Evolutionary conservation across 2,113 vertebrate genomes (phyloP).

Genomic region (Lipophrys pholis): DNA sequence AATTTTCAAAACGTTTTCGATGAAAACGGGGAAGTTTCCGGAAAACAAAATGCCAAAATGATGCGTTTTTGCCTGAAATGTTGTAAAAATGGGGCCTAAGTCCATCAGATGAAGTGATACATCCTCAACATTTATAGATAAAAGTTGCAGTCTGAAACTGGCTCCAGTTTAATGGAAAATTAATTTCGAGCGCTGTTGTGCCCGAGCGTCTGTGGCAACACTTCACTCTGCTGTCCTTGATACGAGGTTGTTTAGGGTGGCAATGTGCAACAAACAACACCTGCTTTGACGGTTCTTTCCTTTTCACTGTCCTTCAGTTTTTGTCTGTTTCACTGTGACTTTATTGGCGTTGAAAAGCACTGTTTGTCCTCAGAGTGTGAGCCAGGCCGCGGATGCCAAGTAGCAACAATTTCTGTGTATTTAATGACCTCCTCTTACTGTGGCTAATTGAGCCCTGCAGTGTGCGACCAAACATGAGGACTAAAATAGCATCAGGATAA

Average conservation of each 20-base stretch:
- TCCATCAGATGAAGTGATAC: no score
- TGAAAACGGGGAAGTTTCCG: no score
- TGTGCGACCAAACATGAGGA: slow-evolving; percentile 15
- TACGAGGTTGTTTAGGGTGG: slow-evolving; percentile 10
- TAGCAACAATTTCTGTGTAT: slow-evolving; percentile 13
- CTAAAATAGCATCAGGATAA: slow-evolving; percentile 37
- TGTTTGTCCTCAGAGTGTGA: slow-evolving; percentile 4
- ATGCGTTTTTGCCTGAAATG: no score
- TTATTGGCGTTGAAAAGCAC: slow-evolving; percentile 8
- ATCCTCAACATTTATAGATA: no score
- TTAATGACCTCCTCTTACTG: slow-evolving; percentile 45
- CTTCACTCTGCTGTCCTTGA: slow-evolving; percentile 30
- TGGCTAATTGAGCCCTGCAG: slow-evolving; percentile 47
- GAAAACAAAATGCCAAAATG: no score
- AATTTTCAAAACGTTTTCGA: no score
- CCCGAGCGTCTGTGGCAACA: slow-evolving; percentile 16
- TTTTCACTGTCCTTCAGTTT: background rate
- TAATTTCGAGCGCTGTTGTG: no score
- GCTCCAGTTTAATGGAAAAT: no score
- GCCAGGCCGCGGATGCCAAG: background rate
- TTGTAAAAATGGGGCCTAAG: no score
- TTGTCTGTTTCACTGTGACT: background rate
- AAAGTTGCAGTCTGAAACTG: no score
- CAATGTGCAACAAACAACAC: slow-evolving; percentile 12
- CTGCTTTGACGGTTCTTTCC: slow-evolving; percentile 18